Evolutionary conservation across 2,888 invertebrate genomes (phyloP).

Genomic region (Aspidiotus destructor): DNA sequence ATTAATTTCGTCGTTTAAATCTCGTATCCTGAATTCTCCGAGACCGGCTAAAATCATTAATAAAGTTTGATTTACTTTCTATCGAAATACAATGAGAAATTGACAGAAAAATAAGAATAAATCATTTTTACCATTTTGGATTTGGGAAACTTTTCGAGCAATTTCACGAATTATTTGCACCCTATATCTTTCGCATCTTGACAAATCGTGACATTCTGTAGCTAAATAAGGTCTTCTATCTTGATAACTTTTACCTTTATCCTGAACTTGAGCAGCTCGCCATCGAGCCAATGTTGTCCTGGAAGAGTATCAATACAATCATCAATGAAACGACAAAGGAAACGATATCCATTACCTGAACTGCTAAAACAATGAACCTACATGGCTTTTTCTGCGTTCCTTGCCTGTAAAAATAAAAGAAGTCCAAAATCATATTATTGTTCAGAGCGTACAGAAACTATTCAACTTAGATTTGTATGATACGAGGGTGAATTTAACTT

Average conservation of each 20-base stretch:
- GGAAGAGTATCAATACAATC: conserved; percentile 35
- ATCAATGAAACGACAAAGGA: background rate
- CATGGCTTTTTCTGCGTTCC: conserved; percentile 97
- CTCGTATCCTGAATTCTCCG: conserved; percentile 96
- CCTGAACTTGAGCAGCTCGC: conserved; percentile 88
- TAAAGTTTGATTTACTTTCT: background rate
- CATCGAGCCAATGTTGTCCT: conserved; percentile 98
- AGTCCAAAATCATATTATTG: no score
- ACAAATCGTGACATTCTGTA: conserved; percentile 84
- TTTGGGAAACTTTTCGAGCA: conserved; percentile 96
- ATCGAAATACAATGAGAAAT: background rate
- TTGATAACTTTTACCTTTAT: conserved; percentile 63
- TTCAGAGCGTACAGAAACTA: no score
- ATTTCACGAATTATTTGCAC: conserved; percentile 95
- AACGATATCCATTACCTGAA: background rate
- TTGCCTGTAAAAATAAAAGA: conserved; percentile 54
- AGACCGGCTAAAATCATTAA: conserved; percentile 61
- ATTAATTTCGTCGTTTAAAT: conserved; percentile 98
- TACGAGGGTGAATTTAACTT: no score
- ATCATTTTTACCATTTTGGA: conserved; percentile 71
- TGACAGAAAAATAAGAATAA: no score
- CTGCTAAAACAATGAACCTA: conserved; percentile 46
- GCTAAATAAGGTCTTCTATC: conserved; percentile 88
- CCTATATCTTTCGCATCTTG: conserved; percentile 91
- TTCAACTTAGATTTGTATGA: no score